Evolutionary conservation across 2,797 vertebrate genomes (phyloP).

Genomic region (Ctenosaura bakeri): DNA sequence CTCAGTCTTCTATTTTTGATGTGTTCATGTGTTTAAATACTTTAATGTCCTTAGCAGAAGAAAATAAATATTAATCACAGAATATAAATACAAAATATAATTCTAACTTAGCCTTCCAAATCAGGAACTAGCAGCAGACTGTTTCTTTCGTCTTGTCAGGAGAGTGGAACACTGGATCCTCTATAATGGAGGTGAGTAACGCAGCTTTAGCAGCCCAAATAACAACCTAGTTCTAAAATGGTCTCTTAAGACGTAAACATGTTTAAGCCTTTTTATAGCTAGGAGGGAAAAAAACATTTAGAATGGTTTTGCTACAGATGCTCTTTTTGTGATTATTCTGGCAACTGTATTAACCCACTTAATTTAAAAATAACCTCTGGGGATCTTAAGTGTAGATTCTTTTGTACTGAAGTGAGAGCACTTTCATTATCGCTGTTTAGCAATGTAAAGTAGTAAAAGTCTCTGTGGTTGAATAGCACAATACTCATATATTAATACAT

Average conservation of each 20-base stretch:
- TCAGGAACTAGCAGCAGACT: neutral
- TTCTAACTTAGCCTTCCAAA: neutral
- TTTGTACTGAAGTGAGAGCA: neutral
- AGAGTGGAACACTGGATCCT: neutral
- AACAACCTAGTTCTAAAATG: neutral
- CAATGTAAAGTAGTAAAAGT: too few species aligned
- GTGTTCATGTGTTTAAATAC: neutral
- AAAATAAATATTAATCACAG: neutral
- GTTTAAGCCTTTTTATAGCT: neutral
- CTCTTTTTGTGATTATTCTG: neutral
- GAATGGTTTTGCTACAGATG: neutral
- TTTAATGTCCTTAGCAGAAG: neutral
- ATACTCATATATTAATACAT: neutral
- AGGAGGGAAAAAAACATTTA: neutral
- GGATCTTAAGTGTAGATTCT: neutral
- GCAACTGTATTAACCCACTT: neutral
- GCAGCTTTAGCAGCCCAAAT: neutral
- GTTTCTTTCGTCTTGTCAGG: constrained; percentile 4
- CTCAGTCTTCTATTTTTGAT: too few species aligned
- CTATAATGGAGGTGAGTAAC: constrained; percentile 30
- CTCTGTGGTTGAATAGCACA: neutral
- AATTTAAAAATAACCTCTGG: neutral
- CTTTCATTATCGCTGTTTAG: neutral
- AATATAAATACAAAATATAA: neutral
- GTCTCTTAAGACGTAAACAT: neutral